A percentile compares a stretch with the other conserved stretches of the same genome.
phyloP scores from a whole-genome alignment of 2,113 vertebrate genomes.

The Struthidea cinerea region DNA sequence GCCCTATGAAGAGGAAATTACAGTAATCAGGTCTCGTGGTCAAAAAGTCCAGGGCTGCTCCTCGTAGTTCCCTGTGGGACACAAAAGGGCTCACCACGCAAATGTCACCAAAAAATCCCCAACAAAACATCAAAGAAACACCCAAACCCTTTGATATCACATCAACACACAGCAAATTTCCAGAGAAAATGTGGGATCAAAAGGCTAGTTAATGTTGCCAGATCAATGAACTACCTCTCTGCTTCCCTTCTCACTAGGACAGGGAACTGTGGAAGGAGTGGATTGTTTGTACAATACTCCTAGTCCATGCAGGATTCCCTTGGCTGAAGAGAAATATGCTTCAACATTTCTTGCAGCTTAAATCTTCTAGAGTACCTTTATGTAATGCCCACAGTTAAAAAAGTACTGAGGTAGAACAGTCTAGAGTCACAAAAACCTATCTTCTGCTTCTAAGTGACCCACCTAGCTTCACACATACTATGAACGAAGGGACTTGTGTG shows the following conservation, averaged over 20 bases:
- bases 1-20: background rate
- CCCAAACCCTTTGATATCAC: background rate
- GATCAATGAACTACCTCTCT: background rate
- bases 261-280: background rate
- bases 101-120: background rate
- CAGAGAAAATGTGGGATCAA: background rate
- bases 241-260: background rate
- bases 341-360: background rate
- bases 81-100: background rate
- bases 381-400: background rate
- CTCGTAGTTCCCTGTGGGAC: background rate
- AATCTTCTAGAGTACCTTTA: background rate
- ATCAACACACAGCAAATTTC: background rate
- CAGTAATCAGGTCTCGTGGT: conserved; percentile 19
- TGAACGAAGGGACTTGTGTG: background rate
- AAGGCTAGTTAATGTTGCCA: background rate
- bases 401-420: background rate
- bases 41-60: background rate
- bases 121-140: background rate
- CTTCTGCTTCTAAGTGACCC: background rate
- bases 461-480: background rate
- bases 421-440: background rate
- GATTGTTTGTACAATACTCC: background rate
- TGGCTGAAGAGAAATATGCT: background rate
- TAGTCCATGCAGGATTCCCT: background rate